Base-by-base conservation (phyloP, 2,888 invertebrate genomes). In the Drosophila monieri region DNA sequence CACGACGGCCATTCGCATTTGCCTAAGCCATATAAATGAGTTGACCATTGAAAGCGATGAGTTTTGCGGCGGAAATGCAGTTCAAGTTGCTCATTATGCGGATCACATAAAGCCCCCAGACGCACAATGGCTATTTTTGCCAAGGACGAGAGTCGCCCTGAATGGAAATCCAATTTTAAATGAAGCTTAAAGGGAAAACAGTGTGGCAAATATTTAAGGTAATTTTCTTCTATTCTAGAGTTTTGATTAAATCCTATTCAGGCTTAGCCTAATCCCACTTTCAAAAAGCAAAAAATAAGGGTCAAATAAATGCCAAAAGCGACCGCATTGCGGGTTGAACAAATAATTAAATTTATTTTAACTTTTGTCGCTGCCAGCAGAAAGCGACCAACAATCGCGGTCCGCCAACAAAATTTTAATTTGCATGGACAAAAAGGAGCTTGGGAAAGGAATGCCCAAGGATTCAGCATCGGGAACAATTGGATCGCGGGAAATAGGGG, bases 1-100 rank as follows among this genome's bases (percentile, higher is more conserved):
- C 86, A 87, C 61, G 58, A 68, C 62, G 62, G 59, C 76, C 88
- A 79, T 85, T 77, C 77, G 79, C 85, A 79, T 87, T 87, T 67
- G 67, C 76, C 81, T 88, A 83, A 83, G 79, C 83, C 72, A 79
- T 81, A 83, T 87, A 81, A 83, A 83, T 87, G 83, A 80, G 85
- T 27, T 73, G 58, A 55, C 51, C 46, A 39, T 51, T 46, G 32
- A 47, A 69, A 52, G 46, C 53, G 30, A 59, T 49, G 39, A 35
- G 55, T 53, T 56, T 57, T 44, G 53, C 23, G 14, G 39, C 51
- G 61, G 14, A 56, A 64, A 57, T 64, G 70, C 73, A 73, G 51
- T 57, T 53, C 32, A 47, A 67, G 71, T 35, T 66, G 43, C 43
- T 49, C 65, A 66, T 65, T 65, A 67, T 65, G 65, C 47, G 54